Evolutionary conservation across 2,113 vertebrate species (phyloP), one percentile per base, ranked within the genome.

Genomic region (Ammospiza caudacuta): DNA sequence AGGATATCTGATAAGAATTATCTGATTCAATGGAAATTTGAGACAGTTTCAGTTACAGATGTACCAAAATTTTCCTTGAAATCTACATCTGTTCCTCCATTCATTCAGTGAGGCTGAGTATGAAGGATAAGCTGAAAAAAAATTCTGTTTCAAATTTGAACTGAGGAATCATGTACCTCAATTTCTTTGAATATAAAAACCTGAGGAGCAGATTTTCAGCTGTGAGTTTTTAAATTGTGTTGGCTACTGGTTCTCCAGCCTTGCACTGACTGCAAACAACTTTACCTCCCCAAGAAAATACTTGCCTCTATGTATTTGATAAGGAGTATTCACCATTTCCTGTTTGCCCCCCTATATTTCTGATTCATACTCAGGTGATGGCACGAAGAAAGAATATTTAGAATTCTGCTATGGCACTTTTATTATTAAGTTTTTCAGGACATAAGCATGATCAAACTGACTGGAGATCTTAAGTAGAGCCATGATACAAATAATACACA

Each of bases 1-100:
- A 78, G 83, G 66, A 94, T 96, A 95, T 87, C 87, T 91, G 93
- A 96, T 94, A 95, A 95, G 68, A 94, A 89, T 87, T 55, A 96
- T 93, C 87, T 94, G 93, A 97, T 94, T 87, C 54, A 67, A n/a
- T 28, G 44, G 75, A 69, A 97, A 95, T 78, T 85, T 80, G 94
- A 97, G 93, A 93, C 35, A 90, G 83, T 77, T 93, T 95, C 92
- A 92, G 69, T 44, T 73, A 83, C 27, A 70, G 68, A 91, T 68
- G 73, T 62, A 85, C 21, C 76, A 95, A 85, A 96, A 68, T 87
- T 84, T 92, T 80, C 31, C 75, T 94, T 91, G 43, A 87, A 90
- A 91, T 83, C 77, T 62, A 46, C 37, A 87, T 31, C 57, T 62
- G 75, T 44, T 66, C 63, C 84, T 47, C 44, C 47, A 62, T 67